phyloP scores from a whole-genome alignment of 2,888 invertebrate genomes.

The Cabera pusaria region DNA sequence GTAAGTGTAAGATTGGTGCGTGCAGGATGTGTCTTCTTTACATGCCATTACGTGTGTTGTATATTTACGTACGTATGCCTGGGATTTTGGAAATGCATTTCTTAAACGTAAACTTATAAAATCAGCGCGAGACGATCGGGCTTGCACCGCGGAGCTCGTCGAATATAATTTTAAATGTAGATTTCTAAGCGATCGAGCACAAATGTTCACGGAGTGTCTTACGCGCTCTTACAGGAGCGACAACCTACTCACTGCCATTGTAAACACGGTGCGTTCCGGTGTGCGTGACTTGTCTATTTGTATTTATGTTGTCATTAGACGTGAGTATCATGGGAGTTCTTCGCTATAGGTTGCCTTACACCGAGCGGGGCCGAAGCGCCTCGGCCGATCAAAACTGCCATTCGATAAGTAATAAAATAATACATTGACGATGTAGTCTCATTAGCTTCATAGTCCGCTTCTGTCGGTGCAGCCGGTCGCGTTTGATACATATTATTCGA shows the following conservation, averaged over 20 bases:
- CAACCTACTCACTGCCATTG: conserved; percentile 78
- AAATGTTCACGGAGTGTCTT: conserved; percentile 74
- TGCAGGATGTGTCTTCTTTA: conserved; percentile 77
- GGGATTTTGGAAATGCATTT: conserved; percentile 76
- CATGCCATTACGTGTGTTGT: conserved; percentile 67
- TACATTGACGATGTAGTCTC: no score
- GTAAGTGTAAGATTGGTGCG: conserved; percentile 68
- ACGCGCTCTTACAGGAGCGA: conserved; percentile 52
- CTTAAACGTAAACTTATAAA: conserved; percentile 71
- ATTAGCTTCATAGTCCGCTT: conserved; percentile 67
- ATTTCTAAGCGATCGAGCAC: conserved; percentile 52
- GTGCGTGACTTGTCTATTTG: conserved; percentile 51
- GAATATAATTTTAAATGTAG: conserved; percentile 58
- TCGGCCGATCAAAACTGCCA: conserved; percentile 70
- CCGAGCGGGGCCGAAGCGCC: conserved; percentile 9
- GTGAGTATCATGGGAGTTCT: conserved; percentile 46
- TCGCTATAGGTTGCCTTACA: conserved; percentile 72
- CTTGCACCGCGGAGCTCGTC: conserved; percentile 74
- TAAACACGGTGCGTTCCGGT: conserved; percentile 59
- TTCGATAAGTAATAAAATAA: conserved; percentile 71
- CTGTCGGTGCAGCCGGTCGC: conserved; percentile 79
- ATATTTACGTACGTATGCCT: conserved; percentile 70
- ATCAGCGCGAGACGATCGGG: conserved; percentile 62
- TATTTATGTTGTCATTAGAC: conserved; percentile 41
- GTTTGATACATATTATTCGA: conserved; percentile 80